Evolutionary conservation across 2,113 vertebrate species (phyloP).

Genomic region (Ploceus nigricollis): DNA sequence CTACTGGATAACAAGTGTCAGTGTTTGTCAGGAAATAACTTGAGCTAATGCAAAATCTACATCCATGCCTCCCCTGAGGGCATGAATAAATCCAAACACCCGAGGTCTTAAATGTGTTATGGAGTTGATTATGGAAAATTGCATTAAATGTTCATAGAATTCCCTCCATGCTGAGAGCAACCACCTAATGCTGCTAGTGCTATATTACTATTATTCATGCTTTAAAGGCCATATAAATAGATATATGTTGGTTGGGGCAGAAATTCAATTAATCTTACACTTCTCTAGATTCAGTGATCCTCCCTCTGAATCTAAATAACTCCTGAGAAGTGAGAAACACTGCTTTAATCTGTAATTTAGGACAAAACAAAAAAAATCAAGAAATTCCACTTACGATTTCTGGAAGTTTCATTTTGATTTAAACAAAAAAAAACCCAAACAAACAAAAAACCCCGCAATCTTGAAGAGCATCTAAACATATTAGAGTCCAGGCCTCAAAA

Average conservation of each 20-base stretch:
- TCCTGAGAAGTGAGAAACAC: not conserved
- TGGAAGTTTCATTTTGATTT: not conserved
- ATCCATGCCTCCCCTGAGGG: not conserved
- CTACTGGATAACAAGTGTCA: not conserved
- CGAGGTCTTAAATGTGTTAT: not conserved
- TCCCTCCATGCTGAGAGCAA: not conserved
- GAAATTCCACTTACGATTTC: not conserved
- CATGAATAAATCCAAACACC: not conserved
- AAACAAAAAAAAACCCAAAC: not conserved
- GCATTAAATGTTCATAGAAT: not conserved
- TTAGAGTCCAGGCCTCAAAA: not conserved
- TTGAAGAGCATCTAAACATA: not conserved
- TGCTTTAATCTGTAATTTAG: not conserved
- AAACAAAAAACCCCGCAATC: fast-evolving
- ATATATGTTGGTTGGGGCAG: not conserved
- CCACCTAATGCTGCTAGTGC: not conserved
- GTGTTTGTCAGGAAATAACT: not conserved
- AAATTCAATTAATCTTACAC: not conserved
- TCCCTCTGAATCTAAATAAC: not conserved
- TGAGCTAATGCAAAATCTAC: not conserved
- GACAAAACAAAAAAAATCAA: not conserved
- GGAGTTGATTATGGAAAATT: not conserved
- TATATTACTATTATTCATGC: not conserved
- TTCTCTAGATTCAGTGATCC: not conserved
- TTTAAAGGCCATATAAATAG: not conserved